Base-by-base conservation (phyloP, 2,888 invertebrate species). In the Caenorhabditis macrosperma region DNA sequence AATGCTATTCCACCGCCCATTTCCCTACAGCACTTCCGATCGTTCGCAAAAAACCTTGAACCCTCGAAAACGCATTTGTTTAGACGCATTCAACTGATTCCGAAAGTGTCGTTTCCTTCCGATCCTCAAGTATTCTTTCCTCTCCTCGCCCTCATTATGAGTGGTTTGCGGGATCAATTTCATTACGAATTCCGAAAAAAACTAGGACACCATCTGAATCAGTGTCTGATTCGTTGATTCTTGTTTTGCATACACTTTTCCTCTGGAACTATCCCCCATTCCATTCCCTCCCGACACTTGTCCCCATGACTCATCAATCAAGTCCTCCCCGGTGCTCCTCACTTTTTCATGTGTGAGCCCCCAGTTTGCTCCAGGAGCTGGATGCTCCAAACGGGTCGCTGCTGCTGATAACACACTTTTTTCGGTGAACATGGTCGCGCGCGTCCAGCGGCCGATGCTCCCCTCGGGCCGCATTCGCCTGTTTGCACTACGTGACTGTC, bases 401-500 rank as follows among this genome's bases (percentile, higher is more conserved):
- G 15, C 60, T 48, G 35, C 72, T 72, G 72, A 72, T 72, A 72
- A 64, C 63, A 72, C 71, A 71, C 61, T 52, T 71, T 71, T 68
- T 72, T 72, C 12, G 48, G 33, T 64, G 55, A 59, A 75, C 66
- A 67, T 66, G 52, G 66, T 24, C 28, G 26, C 17, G 1, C 46
- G 15, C 54, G 55, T 55, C 48, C 33, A 60, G 30, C 50, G 57
- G 50, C 59, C 68, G 68, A 60, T 41, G 28, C 48, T 48, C 60
- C 59, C 22, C 48, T 35, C 54, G 9, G 12, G 50, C 41, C 48
- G n/a, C n/a, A n/a, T 30, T n/a, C 30, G n/a, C 24, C 63, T 76
- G 44, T 76, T 76, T 76, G 76, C 76, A 63, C 50, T 76, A 76
- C 76, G 76, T 76, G 76, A 76, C 76, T 76, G 76, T 76, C 76